Conservation (phyloP, 92 coral and sea anemone genomes). For the Metridium senile region DNA sequence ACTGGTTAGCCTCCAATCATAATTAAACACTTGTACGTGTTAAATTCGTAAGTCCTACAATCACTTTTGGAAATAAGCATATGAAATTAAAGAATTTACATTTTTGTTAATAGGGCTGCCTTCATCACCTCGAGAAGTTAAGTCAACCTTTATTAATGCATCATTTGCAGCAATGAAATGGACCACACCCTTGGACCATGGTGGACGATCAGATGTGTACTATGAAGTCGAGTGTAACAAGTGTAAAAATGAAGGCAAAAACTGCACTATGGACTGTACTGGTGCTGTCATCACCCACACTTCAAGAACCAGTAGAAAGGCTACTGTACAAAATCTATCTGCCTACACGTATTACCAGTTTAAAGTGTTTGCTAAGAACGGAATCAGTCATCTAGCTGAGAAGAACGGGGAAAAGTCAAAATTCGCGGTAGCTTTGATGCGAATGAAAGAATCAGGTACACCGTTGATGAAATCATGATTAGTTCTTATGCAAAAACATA, state of each 20-base stretch:
- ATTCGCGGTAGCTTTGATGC: slow-evolving; percentile 5
- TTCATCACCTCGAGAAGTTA: slow-evolving; percentile 50
- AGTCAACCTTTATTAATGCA: slow-evolving; percentile 20
- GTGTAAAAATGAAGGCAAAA: slow-evolving; percentile 23
- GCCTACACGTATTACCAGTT: slow-evolving; percentile 53
- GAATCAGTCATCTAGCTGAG: slow-evolving; percentile 51
- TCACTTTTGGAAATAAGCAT: too few species aligned
- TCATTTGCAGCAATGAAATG: slow-evolving; percentile 52
- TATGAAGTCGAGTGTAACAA: slow-evolving; percentile 54
- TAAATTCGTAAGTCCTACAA: too few species aligned
- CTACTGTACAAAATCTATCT: slow-evolving; percentile 39
- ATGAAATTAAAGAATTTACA: too few species aligned
- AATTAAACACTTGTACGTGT: too few species aligned
- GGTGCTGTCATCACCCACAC: slow-evolving; percentile 1
- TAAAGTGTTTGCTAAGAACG: slow-evolving; percentile 55
- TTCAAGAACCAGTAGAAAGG: slow-evolving; percentile 30
- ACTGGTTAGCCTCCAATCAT: too few species aligned
- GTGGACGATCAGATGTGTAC: slow-evolving; percentile 45
- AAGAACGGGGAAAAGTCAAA: slow-evolving; percentile 36
- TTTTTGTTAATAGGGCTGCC: slow-evolving; percentile 49
- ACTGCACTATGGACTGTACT: slow-evolving; percentile 43
- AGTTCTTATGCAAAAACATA: too few species aligned
- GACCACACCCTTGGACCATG: slow-evolving; percentile 37
- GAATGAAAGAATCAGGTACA: slow-evolving; percentile 54
- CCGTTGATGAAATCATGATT: too few species aligned